Base-by-base conservation (phyloP, 30 jellyfish, hydroid and myxozoan species). In the Haliclystus octoradiatus region DNA sequence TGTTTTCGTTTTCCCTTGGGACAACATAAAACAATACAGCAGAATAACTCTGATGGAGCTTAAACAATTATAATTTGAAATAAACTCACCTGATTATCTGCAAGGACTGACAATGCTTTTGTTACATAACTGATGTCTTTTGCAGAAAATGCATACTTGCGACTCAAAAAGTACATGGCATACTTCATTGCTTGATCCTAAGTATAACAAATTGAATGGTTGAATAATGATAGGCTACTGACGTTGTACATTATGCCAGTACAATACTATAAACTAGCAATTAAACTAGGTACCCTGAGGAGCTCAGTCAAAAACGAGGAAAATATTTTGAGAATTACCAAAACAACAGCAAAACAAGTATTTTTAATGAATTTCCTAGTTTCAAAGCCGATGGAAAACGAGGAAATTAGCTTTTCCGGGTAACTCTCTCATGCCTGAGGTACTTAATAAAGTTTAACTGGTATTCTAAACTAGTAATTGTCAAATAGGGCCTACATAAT, bases 131-230 rank as follows among this genome's bases (percentile, higher is more conserved):
- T 73, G 47, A 81, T 81, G 46, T 76, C 81, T 74, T 79, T 88
- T 15, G 79, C 81, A 51, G 79, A 64, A 75, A 61, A 75, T 60
- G 80, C 97, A 76, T 80, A 79, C 40, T 88, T 88, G 19, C 97
- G 81, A n/a, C 70, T 76, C 62, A 88, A 31, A 70, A 88, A 75
- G 52, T 88, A 88, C 28, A 62, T 81, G 26, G 97, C 93, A 88
- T 80, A 88, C 75, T 88, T 88, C 66, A 68, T 14, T 29, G 74
- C 72, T 53, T 88, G 97, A 23, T 88, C 97, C 83, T 81, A 30
- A 28, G 9, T 9, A 19, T 40, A 71, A 70, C 14, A 69, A 61
- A 15, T 26, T 67, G 2, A 23, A 33, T 63, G 57, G 14, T 22
- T 28, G 7, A 9, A 57, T 9, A 9, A 25, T 19, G 28, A 57